Base-by-base conservation (phyloP, 2,113 vertebrate genomes). In the Pyxicephalus adspersus region DNA sequence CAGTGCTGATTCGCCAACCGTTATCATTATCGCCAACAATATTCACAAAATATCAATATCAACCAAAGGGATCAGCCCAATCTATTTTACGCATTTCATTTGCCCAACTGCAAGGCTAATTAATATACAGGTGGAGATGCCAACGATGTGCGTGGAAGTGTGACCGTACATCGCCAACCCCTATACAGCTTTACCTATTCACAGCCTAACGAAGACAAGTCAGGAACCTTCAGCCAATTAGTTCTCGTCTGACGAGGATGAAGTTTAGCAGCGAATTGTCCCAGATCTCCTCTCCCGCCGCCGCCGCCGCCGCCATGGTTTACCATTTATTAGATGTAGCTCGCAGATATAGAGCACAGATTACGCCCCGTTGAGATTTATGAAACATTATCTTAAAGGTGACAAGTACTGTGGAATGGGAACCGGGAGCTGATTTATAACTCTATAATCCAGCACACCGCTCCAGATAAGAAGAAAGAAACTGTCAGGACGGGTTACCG, bases 331-430 rank as follows among this genome's bases (percentile, higher is more conserved):
- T n/a, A n/a, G 68, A 54, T 20, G 51, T 55, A 0, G 51, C 51
- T 20, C 5, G 51, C 19, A 52, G 51, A 57, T 72, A 51, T 22
- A 20, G 19, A 57, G 51, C 9, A 26, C 68, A 28, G 68, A 71
- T 71, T 55, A 29, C 17, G 54, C 54, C 26, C 50, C 68, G 18
- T 57, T 13, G 25, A 29, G 38, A 71, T 71, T 71, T 55, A 71
- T 71, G 50, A 71, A 71, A 71, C 68, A 71, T 71, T 71, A 71
- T 71, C 68, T 71, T 71, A 71, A 28, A 71, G 51, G 50, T 71
- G 68, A 71, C 68, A 71, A 71, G 23, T 71, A 54, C 68, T 20
- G 68, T 54, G 68, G 52, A 71, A 71, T 71, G 68, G 29, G 54
- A 71, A 55, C 15, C 26, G 50, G 68, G 17, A 71, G 54, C 50